These are phyloP conservation scores for Stramonita haemastoma DNA, from an alignment of 2,888 invertebrate genomes.

Conservation along the genomic window DNA sequence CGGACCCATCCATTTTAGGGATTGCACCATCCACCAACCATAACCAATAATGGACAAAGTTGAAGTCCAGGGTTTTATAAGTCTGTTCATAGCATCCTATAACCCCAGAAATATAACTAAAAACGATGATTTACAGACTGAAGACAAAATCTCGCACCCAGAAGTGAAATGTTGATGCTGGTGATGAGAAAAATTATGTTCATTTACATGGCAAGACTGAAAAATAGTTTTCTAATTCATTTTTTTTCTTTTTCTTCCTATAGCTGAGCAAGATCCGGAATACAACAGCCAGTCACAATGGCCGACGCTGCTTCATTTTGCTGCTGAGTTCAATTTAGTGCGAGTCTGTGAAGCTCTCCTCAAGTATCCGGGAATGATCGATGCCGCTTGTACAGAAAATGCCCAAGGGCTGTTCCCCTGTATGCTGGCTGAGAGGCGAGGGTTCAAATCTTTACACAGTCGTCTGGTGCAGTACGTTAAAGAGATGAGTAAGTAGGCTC, in stretches of 20 bases:
- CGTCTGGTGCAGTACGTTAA: slow-evolving; percentile 46
- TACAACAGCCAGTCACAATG: slow-evolving; percentile 27
- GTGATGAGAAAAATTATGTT: no score
- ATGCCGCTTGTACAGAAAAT: slow-evolving; percentile 49
- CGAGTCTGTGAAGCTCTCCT: slow-evolving; percentile 44
- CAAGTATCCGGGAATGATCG: slow-evolving; percentile 47
- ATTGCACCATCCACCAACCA: no score
- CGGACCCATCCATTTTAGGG: no score
- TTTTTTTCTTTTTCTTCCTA: neutral
- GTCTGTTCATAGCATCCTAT: no score
- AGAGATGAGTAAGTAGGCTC: slow-evolving; percentile 35
- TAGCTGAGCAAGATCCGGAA: neutral
- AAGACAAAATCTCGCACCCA: no score
- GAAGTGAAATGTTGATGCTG: no score
- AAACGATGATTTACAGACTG: no score
- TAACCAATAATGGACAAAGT: no score
- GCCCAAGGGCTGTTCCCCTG: slow-evolving; percentile 42
- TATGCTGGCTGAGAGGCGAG: slow-evolving; percentile 47
- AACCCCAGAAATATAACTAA: no score
- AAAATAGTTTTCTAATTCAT: neutral
- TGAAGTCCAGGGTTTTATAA: no score
- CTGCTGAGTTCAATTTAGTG: slow-evolving; percentile 50
- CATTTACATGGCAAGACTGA: neutral
- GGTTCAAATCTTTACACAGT: slow-evolving; percentile 34
- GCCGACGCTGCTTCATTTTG: slow-evolving; percentile 51